Percentiles rank a stretch among this genome's conserved stretches.
Evolutionary conservation across 2,888 invertebrate species (phyloP).

Genomic region (Mallateleia sp.): DNA sequence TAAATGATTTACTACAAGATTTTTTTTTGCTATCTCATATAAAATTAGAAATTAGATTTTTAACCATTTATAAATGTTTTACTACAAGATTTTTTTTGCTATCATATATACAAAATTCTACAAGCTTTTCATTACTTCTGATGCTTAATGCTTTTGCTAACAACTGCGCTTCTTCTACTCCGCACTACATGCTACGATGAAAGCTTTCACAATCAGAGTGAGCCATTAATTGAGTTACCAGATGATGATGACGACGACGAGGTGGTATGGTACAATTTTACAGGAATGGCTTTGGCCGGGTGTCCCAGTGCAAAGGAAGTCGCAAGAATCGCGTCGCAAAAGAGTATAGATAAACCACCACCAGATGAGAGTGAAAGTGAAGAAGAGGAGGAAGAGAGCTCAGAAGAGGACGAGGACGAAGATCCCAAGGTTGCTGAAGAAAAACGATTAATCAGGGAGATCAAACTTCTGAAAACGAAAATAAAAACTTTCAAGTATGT

Average conservation of each 20-base stretch:
- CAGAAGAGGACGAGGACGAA: conserved; percentile 92
- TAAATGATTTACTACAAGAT: too few relatives aligned
- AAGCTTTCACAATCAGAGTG: conserved; percentile 77
- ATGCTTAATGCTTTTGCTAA: conserved; percentile 50
- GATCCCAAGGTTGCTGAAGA: conserved; percentile 92
- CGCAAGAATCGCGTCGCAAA: conserved; percentile 88
- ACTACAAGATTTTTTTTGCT: too few relatives aligned
- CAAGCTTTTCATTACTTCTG: background rate
- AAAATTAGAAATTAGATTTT: too few relatives aligned
- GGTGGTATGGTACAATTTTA: conserved; percentile 87
- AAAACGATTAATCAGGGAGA: conserved; percentile 92
- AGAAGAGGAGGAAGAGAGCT: conserved; percentile 90
- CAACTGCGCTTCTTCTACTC: conserved; percentile 56
- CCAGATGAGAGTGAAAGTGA: conserved; percentile 87
- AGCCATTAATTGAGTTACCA: conserved; percentile 86
- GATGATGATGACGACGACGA: conserved; percentile 84
- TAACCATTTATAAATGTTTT: too few relatives aligned
- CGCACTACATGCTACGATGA: conserved; percentile 76
- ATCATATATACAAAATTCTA: too few relatives aligned
- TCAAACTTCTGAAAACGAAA: conserved; percentile 92
- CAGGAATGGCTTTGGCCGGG: conserved; percentile 89
- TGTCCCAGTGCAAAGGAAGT: conserved; percentile 89
- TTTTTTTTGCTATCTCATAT: too few relatives aligned
- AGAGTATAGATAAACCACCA: conserved; percentile 87
- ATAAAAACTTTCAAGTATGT: conserved; percentile 89